A percentile compares a stretch with the other conserved stretches of the same genome.
phyloP scores from a whole-genome alignment of 2,797 vertebrate species.

The Hozukius guyotensis region DNA sequence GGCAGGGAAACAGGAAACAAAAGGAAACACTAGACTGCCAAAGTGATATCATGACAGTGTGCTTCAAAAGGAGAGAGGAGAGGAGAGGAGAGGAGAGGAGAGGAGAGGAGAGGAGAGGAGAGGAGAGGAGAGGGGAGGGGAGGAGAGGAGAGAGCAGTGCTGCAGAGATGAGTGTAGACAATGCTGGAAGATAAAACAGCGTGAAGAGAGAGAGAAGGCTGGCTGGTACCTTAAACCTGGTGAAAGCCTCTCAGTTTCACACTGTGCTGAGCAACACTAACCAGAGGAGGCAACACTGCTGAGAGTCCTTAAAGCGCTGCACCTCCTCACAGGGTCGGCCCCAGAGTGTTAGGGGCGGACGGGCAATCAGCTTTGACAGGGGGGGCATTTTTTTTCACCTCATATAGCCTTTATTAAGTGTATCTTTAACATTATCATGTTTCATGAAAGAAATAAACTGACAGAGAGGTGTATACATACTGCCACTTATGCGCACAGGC shows the following conservation, averaged over 20 bases:
- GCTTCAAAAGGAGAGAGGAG: background rate
- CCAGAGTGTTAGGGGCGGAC: no score
- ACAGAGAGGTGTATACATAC: no score
- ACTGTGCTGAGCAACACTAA: background rate
- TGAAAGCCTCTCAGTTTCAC: background rate
- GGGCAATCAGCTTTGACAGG: no score
- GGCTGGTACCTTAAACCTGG: background rate
- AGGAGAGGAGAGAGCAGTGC: background rate
- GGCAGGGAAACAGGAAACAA: no score
- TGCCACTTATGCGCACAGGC: no score
- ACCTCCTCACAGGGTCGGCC: background rate
- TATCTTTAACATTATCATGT: no score
- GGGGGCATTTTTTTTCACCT: no score
- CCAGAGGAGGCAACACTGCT: background rate
- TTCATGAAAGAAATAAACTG: no score
- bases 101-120: no score
- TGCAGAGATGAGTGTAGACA: slow-evolving; percentile 1
- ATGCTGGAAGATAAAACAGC: background rate
- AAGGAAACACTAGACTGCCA: no score
- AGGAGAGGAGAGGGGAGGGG: background rate
- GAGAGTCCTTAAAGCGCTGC: background rate
- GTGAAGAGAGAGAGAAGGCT: background rate
- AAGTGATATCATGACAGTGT: no score
- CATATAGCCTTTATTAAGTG: no score
- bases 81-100: background rate